Evolutionary conservation across 2,888 invertebrate genomes (phyloP).

Genomic region (Leptopterna dolabrata): DNA sequence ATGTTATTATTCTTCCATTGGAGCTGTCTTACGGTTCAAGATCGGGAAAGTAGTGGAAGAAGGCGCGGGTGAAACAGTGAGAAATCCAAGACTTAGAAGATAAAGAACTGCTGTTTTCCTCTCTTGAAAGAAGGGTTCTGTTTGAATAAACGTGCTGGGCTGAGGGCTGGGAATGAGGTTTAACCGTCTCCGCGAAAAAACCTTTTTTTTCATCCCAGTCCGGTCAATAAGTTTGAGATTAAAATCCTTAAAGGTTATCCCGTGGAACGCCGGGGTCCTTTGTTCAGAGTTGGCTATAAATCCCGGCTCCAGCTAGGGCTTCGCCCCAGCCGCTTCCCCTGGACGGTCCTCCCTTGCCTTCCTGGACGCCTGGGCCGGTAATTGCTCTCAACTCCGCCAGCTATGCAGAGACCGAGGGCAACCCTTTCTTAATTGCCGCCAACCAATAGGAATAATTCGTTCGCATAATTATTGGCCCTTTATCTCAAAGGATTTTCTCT

Average conservation of each 20-base stretch:
- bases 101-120: background rate
- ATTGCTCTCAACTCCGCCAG: background rate
- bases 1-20: no score
- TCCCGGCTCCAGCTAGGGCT: background rate
- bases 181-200: background rate
- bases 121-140: background rate
- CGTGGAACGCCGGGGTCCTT: background rate
- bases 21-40: no score
- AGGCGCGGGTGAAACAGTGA: background rate
- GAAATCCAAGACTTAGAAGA: background rate
- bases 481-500: background rate
- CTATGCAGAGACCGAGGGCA: background rate
- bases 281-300: background rate
- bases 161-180: background rate
- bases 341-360: background rate
- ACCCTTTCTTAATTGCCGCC: conserved; percentile 1
- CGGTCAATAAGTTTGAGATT: conserved; percentile 3
- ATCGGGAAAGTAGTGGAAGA: no score
- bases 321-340: background rate
- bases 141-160: background rate
- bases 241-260: background rate
- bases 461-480: background rate
- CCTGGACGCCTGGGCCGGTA: background rate
- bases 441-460: background rate
- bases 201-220: background rate